phyloP scores from a whole-genome alignment of 2,113 vertebrate genomes.

The Reinhardtius hippoglossoides region DNA sequence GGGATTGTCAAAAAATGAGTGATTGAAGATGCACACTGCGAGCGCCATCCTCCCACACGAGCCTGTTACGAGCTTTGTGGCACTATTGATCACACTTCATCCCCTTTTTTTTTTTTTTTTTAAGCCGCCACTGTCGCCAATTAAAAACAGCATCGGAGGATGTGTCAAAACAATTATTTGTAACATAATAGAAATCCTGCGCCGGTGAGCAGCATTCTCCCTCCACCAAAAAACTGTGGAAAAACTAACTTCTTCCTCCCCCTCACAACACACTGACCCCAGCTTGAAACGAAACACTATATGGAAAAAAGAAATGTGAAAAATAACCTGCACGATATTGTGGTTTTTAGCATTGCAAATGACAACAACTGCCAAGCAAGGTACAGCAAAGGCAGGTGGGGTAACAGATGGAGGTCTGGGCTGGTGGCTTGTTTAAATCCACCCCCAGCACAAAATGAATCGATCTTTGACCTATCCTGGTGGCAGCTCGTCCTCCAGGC shows the following conservation, averaged over 20 bases:
- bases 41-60: constrained; percentile 48
- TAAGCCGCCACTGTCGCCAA: constrained; percentile 55
- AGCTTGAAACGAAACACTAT: constrained; percentile 32
- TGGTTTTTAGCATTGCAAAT: constrained; percentile 8
- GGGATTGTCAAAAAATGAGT: constrained; percentile 46
- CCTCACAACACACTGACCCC: constrained; percentile 50
- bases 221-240: constrained; percentile 9
- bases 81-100: constrained; percentile 39
- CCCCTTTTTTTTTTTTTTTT: constrained; percentile 1
- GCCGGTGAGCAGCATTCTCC: neutral
- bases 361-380: constrained; percentile 6
- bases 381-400: constrained; percentile 22
- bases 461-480: constrained; percentile 72
- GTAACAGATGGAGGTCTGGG: constrained; percentile 33
- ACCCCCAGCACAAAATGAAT: constrained; percentile 54
- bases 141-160: constrained; percentile 49
- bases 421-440: constrained; percentile 46
- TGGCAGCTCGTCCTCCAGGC: constrained; percentile 71
- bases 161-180: constrained; percentile 61
- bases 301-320: neutral
- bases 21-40: constrained; percentile 29
- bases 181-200: constrained; percentile 51
- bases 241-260: constrained; percentile 49
- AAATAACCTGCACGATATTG: constrained; percentile 1
- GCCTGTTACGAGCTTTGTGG: constrained; percentile 37